Conservation (phyloP, 2,888 invertebrate species). For the Liposcelis brunnea region DNA sequence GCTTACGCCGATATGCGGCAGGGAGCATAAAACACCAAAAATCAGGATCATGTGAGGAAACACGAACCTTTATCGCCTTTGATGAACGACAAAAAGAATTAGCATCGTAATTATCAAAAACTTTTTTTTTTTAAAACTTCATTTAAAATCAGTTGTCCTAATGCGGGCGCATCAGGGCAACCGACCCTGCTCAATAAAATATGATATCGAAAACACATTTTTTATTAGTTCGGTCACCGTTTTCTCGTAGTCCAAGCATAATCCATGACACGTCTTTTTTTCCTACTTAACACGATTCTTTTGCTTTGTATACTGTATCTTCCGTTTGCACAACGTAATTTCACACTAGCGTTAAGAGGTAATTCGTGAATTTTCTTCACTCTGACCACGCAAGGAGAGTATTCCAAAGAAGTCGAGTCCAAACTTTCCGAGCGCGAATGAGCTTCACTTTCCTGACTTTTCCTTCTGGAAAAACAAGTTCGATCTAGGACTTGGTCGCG, state of each 20-base stretch:
- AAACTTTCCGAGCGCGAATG: too few species aligned
- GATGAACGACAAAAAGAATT: too few species aligned
- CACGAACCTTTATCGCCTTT: too few species aligned
- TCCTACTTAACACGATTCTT: not conserved
- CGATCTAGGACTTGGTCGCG: too few species aligned
- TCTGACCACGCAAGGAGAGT: slow-evolving; percentile 4
- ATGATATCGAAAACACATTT: not conserved
- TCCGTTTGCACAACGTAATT: not conserved
- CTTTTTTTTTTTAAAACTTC: not conserved
- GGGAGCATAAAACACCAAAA: too few species aligned
- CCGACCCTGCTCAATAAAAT: not conserved
- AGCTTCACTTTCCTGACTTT: too few species aligned
- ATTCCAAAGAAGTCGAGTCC: too few species aligned
- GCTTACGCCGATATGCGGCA: too few species aligned
- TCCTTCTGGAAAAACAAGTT: too few species aligned
- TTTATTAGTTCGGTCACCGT: slow-evolving; percentile 2
- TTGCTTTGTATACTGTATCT: not conserved
- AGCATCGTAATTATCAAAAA: too few species aligned
- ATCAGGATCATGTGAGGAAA: too few species aligned
- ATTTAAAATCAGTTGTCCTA: not conserved
- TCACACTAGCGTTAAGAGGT: not conserved
- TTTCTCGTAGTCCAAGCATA: slow-evolving; percentile 2
- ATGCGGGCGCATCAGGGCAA: too few species aligned
- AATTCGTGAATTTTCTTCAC: not conserved
- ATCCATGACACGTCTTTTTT: not conserved